Evolutionary conservation across 2,113 vertebrate species (phyloP), one percentile per base, ranked within the genome.

Genomic region (Motacilla tschutschensis): DNA sequence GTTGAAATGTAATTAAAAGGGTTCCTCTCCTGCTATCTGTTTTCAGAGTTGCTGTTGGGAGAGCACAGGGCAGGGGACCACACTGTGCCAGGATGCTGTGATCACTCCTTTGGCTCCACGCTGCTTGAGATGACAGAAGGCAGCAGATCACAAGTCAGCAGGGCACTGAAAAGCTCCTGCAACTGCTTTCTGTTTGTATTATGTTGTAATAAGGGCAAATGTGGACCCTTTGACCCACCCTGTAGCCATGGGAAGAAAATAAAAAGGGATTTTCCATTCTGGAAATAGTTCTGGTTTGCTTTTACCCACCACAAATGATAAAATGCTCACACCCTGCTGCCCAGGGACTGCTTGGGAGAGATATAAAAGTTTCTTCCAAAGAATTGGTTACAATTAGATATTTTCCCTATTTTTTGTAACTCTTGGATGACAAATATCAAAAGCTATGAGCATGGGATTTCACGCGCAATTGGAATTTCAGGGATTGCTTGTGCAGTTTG

Each of bases 1-100:
- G 63, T 44, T 83, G 48, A 92, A 81, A 67, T 33, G 47, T 77
- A 76, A 92, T 90, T 83, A 87, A 94, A 93, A 76, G 48, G 1
- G 1, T 28, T 75, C 54, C 41, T 76, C 21, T 54, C 44, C 36
- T 6, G 6, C 57, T 70, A 31, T 63, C 29, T 60, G 28, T 60
- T 82, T 76, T 70, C 33, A 66, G 5, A 60, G 59, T 19, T 5
- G 9, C 63, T 70, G 24, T 8, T 74, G 6, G 1, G 1, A 17
- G 55, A 76, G 50, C 6, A 21, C 8, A 17, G 62, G 48, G 25
- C 11, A 5, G 14, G 31, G 48, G 15, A 67, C 57, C 51, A 25
- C 0, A 1, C 69, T 74, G 59, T 43, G 72, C 26, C 51, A 63
- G 47, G 53, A 54, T 1, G 3, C 54, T 66, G 79, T 0, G 1